Base-by-base conservation (phyloP, 2,888 invertebrate species). In the Eumacrocentrus americanus region DNA sequence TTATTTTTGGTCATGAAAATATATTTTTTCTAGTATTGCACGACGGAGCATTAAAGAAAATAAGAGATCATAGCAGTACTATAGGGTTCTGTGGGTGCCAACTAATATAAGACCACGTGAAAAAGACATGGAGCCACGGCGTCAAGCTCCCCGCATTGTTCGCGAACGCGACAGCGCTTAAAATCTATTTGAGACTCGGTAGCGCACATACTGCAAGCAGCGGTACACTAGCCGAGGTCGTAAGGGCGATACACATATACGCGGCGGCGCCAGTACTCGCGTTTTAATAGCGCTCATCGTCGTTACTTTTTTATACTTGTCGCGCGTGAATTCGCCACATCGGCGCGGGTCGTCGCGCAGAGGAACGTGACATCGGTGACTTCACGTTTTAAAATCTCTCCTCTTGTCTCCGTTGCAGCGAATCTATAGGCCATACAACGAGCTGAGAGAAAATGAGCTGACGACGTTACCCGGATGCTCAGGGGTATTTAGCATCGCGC, bases 131-230 rank as follows among this genome's bases (percentile, higher is more conserved):
- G n/a, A n/a, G n/a, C n/a, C n/a, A n/a, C n/a, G n/a, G n/a, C n/a
- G n/a, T n/a, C n/a, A n/a, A n/a, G n/a, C n/a, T n/a, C n/a, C n/a
- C n/a, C 38, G 44, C 59, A 59, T 59, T 47, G 63, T 55, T 54
- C 57, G 44, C 20, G 47, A 16, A 57, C 58, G 46, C 38, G 38
- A 34, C 52, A 40, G 52, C 23, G 12, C 38, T 54, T 51, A 37
- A 65, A 65, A 61, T 67, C 67, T 66, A 66, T 66, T 67, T 66
- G 54, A 61, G 66, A 61, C 60, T 16, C 52, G 23, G 9, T 37
- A 12, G 51, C 20, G 37, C 9, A 37, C 23, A 29, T 22, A 37
- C 34, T 52, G 29, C 14, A 35, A 7, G n/a, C n/a, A 16, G n/a
- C n/a, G n/a, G n/a, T n/a, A n/a, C n/a, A n/a, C n/a, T n/a, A n/a